A percentile compares a stretch with the other conserved stretches of the same genome.
Conservation (phyloP, 1,140 invertebrate species). For the Conus ventricosus region DNA sequence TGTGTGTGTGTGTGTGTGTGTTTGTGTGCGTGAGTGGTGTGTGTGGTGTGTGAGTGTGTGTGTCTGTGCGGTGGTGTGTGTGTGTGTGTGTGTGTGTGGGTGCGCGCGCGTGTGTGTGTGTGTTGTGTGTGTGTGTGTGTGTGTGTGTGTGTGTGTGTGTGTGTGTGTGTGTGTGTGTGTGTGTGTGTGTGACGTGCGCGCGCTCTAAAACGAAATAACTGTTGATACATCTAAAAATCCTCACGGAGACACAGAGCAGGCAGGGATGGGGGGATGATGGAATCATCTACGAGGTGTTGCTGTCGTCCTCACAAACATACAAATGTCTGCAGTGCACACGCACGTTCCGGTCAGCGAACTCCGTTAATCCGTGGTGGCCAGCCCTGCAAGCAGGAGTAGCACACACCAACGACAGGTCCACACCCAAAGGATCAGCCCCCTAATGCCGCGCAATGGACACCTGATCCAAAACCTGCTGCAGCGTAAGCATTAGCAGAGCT, state of each 20-base stretch:
- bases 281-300: no score
- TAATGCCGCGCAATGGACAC: background rate
- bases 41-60: background rate
- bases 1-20: background rate
- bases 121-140: background rate
- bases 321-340: background rate
- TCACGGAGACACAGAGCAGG: no score
- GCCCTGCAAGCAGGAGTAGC: no score
- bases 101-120: background rate
- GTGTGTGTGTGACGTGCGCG: no score
- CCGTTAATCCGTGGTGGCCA: background rate
- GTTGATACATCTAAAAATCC: no score
- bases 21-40: no score
- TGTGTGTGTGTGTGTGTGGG: slow-evolving; percentile 4
- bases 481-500: background rate
- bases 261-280: no score
- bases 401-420: background rate
- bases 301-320: no score
- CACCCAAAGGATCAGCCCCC: background rate
- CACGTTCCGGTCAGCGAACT: background rate
- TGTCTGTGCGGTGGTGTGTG: background rate
- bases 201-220: no score
- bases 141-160: no score
- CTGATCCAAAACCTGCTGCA: background rate
- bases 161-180: no score